Percentiles rank a stretch among this genome's conserved stretches.
These are phyloP conservation scores for Lophura nycthemera DNA, from an alignment of 2,113 vertebrate species.

Conservation along the genomic window DNA sequence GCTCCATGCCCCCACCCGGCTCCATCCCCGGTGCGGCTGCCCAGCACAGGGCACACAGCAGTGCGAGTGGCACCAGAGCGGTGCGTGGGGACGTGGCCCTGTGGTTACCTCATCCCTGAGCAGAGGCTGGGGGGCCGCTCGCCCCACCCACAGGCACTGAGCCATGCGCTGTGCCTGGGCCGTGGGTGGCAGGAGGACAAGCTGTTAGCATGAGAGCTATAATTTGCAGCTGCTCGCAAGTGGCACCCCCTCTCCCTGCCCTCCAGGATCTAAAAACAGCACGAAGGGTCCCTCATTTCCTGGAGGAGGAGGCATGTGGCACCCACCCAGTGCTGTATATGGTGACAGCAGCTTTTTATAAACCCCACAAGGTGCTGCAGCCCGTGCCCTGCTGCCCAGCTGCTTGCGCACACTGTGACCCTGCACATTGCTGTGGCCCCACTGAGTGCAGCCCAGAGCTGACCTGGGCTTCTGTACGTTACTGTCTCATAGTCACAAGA, in stretches of 20 bases:
- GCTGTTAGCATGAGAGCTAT: slow-evolving; percentile 68
- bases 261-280: slow-evolving; percentile 63
- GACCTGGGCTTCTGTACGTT: not conserved
- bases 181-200: slow-evolving; percentile 56
- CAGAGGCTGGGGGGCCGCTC: not conserved
- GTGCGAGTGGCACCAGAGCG: not conserved
- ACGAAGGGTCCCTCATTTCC: slow-evolving; percentile 33
- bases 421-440: accelerated
- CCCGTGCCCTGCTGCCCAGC: not conserved
- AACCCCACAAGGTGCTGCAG: not conserved
- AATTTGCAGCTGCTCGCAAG: slow-evolving; percentile 63
- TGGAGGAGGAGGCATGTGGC: not conserved
- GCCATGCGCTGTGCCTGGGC: not conserved
- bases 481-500: not conserved
- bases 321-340: not conserved
- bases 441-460: accelerated
- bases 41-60: not conserved
- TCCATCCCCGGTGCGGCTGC: not conserved
- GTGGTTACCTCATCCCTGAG: not conserved
- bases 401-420: accelerated
- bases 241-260: slow-evolving; percentile 59
- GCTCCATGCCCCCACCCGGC: not conserved
- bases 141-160: not conserved
- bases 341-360: not conserved
- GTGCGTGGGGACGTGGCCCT: not conserved